phyloP scores from a whole-genome alignment of 2,888 invertebrate genomes.

The Parthenolecanium corni region DNA sequence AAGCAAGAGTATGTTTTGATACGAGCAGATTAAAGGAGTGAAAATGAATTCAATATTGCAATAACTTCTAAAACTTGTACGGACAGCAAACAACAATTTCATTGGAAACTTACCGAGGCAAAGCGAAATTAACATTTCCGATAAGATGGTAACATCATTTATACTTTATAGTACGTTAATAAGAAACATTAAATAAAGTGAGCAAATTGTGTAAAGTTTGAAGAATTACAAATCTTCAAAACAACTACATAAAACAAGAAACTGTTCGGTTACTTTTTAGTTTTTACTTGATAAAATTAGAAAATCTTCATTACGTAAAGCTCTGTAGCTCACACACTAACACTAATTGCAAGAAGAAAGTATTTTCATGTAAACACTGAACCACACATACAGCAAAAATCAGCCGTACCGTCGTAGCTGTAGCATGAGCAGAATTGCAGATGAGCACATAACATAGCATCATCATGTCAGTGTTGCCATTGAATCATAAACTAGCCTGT shows the following conservation, averaged over 20 bases:
- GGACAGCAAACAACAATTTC: no score
- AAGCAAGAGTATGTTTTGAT: no score
- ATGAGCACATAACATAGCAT: neutral
- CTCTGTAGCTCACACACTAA: conserved; percentile 16
- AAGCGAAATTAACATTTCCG: no score
- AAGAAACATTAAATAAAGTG: neutral
- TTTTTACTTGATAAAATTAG: conserved; percentile 1
- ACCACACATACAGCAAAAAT: neutral
- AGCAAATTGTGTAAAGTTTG: neutral
- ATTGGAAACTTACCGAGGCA: no score
- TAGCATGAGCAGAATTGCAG: neutral
- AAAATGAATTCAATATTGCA: no score
- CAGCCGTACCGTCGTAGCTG: neutral
- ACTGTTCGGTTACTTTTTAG: no score
- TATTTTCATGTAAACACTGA: neutral
- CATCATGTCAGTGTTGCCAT: no score
- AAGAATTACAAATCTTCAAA: neutral
- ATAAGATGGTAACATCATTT: no score
- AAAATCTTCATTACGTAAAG: conserved; percentile 8
- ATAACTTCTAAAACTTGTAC: no score
- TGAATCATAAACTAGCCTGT: no score
- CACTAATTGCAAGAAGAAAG: conserved; percentile 7
- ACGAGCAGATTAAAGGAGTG: no score
- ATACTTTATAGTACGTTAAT: no score
- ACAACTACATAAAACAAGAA: neutral